Base-by-base conservation (phyloP, 2,888 invertebrate species). In the Nowickia ferox region DNA sequence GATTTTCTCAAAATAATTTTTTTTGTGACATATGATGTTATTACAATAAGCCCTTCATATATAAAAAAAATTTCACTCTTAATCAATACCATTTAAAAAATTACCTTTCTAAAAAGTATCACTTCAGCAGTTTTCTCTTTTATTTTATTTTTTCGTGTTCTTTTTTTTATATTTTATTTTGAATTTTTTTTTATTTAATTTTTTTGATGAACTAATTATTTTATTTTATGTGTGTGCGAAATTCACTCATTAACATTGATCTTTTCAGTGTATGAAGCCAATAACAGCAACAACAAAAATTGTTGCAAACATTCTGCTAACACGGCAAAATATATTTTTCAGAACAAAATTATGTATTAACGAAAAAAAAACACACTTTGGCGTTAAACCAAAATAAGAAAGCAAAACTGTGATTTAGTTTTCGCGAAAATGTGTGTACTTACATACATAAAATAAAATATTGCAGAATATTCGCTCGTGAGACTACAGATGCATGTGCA, bases 331-430 rank as follows among this genome's bases (percentile, higher is more conserved):
- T 22, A 30, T 44, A 30, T 13, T 17, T 42, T 0, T 61, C 9
- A 74, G 42, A 51, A 5, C 4, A 42, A 19, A 61, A 15, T 30
- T 42, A 72, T 30, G 9, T 44, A 19, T 30, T 30, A 44, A 57
- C 9, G 38, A 75, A 57, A 77, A 66, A 19, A n/a, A 17, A 30
- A 61, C 17, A 71, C 68, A 13, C 19, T 38, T 78, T 69, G 71
- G 63, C 79, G 38, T 71, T 71, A 71, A 63, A 71, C 42, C 78
- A 78, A 69, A 78, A 48, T 57, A 42, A 69, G 17, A 65, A 17
- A 48, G 19, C 15, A 40, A 63, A 40, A 51, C 17, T 40, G 17
- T 3, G n/a, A 40, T 61, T 72, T 30, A 30, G 17, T 63, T 42
- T 30, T 30, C 30, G 40, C 38, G 10, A 77, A 40, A 51, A 46